A percentile compares a stretch with the other conserved stretches of the same genome.
These are phyloP conservation scores for Pediacus dermestoides DNA, from an alignment of 2,888 invertebrate genomes.

Conservation along the genomic window DNA sequence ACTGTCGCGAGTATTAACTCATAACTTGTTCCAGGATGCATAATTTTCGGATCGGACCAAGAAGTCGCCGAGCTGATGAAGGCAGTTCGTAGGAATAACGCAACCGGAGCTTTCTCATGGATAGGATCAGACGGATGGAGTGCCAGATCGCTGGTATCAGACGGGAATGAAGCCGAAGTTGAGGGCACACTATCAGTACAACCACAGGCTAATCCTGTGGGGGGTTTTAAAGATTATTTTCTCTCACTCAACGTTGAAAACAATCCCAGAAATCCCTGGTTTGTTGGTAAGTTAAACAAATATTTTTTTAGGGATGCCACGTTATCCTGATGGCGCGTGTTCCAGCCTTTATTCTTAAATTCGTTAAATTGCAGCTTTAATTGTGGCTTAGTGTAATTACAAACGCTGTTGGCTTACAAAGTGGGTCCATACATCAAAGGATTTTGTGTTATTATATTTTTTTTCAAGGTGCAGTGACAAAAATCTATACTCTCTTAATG, in stretches of 20 bases:
- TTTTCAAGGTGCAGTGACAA: too few species aligned
- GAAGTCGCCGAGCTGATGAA: constrained; percentile 95
- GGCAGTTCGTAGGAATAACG: constrained; percentile 82
- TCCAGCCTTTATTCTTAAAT: too few species aligned
- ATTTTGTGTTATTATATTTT: too few species aligned
- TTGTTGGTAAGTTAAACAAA: constrained; percentile 72
- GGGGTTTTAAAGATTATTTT: constrained; percentile 85
- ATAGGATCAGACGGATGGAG: constrained; percentile 97
- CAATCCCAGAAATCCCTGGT: constrained; percentile 93
- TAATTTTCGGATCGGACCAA: constrained; percentile 94
- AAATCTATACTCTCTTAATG: too few species aligned
- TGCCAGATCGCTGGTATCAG: constrained; percentile 78
- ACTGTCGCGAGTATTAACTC: neutral
- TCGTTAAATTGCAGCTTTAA: too few species aligned
- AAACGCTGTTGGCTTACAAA: too few species aligned
- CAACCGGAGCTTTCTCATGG: constrained; percentile 89
- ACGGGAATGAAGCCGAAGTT: constrained; percentile 84
- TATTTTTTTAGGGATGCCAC: too few species aligned
- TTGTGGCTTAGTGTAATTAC: too few species aligned
- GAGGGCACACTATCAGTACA: constrained; percentile 94
- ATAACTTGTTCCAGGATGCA: constrained; percentile 65
- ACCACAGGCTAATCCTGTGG: constrained; percentile 86
- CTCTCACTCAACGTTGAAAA: constrained; percentile 77
- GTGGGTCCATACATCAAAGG: too few species aligned
- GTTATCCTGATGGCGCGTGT: too few species aligned